Evolutionary conservation across 2,888 invertebrate species (phyloP).

Genomic region (Aspidiotus destructor): DNA sequence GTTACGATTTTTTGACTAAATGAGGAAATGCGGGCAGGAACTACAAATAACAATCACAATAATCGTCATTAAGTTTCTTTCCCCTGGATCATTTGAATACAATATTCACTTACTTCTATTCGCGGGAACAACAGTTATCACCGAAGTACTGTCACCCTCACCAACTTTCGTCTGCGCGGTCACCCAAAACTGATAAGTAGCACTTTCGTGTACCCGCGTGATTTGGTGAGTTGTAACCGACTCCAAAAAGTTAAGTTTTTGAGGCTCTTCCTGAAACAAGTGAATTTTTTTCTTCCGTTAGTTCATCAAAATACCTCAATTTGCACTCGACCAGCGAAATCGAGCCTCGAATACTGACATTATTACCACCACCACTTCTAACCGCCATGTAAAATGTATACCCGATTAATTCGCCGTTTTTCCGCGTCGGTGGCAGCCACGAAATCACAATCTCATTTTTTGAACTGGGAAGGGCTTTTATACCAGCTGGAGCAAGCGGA

Average conservation of each 20-base stretch:
- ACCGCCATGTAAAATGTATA: slow-evolving; percentile 77
- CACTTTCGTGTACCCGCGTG: slow-evolving; percentile 57
- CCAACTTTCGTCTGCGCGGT: slow-evolving; percentile 73
- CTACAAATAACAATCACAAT: slow-evolving; percentile 43
- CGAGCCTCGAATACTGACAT: background rate
- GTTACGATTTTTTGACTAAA: slow-evolving; percentile 69
- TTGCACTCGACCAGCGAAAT: background rate
- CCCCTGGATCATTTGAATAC: background rate
- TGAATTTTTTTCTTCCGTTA: background rate
- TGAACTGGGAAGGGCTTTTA: slow-evolving; percentile 80
- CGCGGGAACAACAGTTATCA: slow-evolving; percentile 64
- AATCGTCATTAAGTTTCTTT: background rate
- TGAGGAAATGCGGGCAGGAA: slow-evolving; percentile 79
- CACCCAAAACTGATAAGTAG: slow-evolving; percentile 62
- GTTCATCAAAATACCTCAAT: background rate
- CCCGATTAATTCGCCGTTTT: slow-evolving; percentile 73
- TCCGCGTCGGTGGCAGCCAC: slow-evolving; percentile 76
- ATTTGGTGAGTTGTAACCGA: slow-evolving; percentile 62
- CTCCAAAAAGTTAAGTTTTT: slow-evolving; percentile 61
- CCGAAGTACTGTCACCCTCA: slow-evolving; percentile 70
- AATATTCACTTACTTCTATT: slow-evolving; percentile 48
- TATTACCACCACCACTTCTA: slow-evolving; percentile 60
- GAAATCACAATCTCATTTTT: slow-evolving; percentile 76
- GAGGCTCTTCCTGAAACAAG: slow-evolving; percentile 55
- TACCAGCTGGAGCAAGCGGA: slow-evolving; percentile 79